Conservation (phyloP, 2,888 invertebrate genomes). For the Drosophila prolongata region DNA sequence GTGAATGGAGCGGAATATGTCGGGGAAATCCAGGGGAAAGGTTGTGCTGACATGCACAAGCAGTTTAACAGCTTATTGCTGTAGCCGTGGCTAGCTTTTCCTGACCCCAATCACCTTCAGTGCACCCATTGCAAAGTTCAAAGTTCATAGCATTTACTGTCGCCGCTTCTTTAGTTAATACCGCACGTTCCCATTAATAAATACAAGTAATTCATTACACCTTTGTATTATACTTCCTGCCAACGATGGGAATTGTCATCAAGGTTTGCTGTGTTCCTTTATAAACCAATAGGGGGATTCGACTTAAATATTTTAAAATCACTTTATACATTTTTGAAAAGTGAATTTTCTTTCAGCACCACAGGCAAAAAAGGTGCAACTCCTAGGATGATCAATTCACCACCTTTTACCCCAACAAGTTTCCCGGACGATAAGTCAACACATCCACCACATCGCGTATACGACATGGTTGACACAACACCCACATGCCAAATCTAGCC, state of each 20-base stretch:
- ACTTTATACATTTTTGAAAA: no score
- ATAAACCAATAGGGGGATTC: no score
- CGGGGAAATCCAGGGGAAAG: background rate
- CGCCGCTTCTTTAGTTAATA: background rate
- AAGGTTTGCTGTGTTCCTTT: no score
- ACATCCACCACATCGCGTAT: constrained; percentile 50
- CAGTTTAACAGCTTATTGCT: constrained; percentile 63
- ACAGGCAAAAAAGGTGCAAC: no score
- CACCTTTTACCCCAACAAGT: constrained; percentile 5
- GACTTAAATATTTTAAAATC: no score
- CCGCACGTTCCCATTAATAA: constrained; percentile 34
- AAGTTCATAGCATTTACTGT: constrained; percentile 58
- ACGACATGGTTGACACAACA: constrained; percentile 47
- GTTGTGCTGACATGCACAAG: constrained; percentile 39
- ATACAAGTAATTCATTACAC: constrained; percentile 23
- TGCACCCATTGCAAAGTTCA: constrained; percentile 52
- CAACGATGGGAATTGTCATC: constrained; percentile 8
- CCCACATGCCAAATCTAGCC: constrained; percentile 26
- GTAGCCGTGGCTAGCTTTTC: constrained; percentile 20
- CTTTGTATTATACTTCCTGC: background rate
- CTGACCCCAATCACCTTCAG: constrained; percentile 1
- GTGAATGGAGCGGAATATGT: background rate
- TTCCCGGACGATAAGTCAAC: constrained; percentile 20
- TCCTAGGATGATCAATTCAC: constrained; percentile 2
- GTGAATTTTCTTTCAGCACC: no score